These are phyloP conservation scores for Zelostemma sp. DNA, from an alignment of 1,140 invertebrate genomes.

Conservation along the genomic window DNA sequence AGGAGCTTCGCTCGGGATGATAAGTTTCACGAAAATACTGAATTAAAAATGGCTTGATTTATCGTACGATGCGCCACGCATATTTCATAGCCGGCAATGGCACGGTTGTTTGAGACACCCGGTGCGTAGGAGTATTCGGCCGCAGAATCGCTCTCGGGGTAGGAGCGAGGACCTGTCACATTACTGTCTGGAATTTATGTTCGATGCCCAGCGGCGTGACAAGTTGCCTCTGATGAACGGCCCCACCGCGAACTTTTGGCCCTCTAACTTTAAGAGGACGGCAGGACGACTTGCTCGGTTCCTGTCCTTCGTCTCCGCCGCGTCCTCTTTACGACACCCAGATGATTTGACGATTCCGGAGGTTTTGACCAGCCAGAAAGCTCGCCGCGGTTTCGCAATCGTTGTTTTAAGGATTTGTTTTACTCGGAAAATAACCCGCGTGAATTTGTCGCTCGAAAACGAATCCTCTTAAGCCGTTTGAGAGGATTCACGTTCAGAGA, in stretches of 20 bases:
- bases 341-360: conserved; percentile 25
- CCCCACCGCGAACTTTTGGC: conserved; percentile 67
- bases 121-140: conserved; percentile 52
- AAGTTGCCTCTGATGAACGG: conserved; percentile 71
- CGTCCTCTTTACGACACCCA: conserved; percentile 7
- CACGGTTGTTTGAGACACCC: conserved; percentile 55
- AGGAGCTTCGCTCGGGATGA: no score
- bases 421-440: no score
- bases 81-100: conserved; percentile 29
- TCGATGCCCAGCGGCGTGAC: conserved; percentile 70
- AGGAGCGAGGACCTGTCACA: conserved; percentile 68
- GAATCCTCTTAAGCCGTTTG: no score
- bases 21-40: no score
- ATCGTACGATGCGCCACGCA: conserved; percentile 22
- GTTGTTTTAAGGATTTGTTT: no score
- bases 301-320: conserved; percentile 33
- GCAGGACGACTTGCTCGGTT: conserved; percentile 15
- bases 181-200: conserved; percentile 69
- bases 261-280: conserved; percentile 47
- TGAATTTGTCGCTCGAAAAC: no score
- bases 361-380: conserved; percentile 9
- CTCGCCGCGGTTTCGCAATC: no score
- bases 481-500: no score
- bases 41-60: conserved; percentile 38
- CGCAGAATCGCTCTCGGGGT: conserved; percentile 52